Base-by-base conservation (phyloP, 1,140 invertebrate genomes). In the Drosophila sp. region DNA sequence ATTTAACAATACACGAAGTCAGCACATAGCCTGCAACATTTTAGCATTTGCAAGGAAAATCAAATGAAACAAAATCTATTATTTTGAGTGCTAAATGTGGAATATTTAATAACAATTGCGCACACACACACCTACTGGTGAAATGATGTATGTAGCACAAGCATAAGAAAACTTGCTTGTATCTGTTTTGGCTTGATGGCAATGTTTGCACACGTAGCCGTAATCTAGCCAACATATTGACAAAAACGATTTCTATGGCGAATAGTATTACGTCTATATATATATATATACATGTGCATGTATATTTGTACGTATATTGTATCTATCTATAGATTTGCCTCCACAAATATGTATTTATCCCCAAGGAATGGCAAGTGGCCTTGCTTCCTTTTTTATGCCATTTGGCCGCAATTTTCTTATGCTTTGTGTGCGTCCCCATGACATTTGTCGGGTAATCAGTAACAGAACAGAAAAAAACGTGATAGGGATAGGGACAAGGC, bases 361-460 rank as follows among this genome's bases (percentile, higher is more conserved):
- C 83, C 56, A 33, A 47, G 82, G 83, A 72, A 82, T 79, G 72
- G 74, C 67, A 75, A 79, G 83, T 79, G 67, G 70, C 81, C 77
- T 47, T 60, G 32, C 64, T 66, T 40, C 30, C 25, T 64, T 66
- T 62, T 77, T 69, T 73, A 50, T 70, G 58, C 58, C 73, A 81
- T 81, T 81, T 61, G 56, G 47, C 64, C 55, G 71, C 68, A 72
- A 85, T 84, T 83, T 80, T 60, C 79, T 78, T 84, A 65, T 67
- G 50, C 62, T 69, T 66, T 58, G 60, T 67, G 30, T 35, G 30
- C 29, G 17, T 44, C 41, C 75, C 76, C 60, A 63, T 73, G 82
- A 68, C 76, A 82, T 68, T 87, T 87, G 83, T 73, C 79, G 79
- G 66, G 79, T 86, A 87, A 86, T 86, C 83, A 86, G 83, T 73